Base-by-base conservation (phyloP, 1,140 invertebrate species). In the Tribolium madens region DNA sequence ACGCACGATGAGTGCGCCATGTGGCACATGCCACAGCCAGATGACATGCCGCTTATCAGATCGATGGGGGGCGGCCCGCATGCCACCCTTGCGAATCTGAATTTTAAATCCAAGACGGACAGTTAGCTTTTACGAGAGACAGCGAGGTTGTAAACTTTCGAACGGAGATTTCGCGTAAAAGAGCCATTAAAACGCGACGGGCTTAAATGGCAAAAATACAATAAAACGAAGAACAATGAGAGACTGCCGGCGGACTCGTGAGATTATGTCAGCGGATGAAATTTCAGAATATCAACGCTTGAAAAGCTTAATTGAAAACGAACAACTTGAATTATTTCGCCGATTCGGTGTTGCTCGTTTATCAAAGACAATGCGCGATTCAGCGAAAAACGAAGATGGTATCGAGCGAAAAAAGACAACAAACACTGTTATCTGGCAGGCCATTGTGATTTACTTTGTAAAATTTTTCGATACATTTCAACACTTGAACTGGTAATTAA, bases 121-220 rank as follows among this genome's bases (percentile, higher is more conserved):
- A 52, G 46, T 60, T 60, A 21, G 7, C 53, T 60, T 17, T 60
- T 60, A 60, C 21, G 21, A 60, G 53, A 60, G 10, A n/a, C 53
- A 60, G 26, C 50, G 21, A 26, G 18, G 53, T 21, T 18, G 26
- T 64, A 64, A 64, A 64, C n/a, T 33, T 64, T 57, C 17, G 52
- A 57, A 57, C 52, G 52, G 50, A 15, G 52, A 57, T 57, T 57
- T 57, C 52, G 17, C 52, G 52, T 57, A 57, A 57, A 57, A 57
- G 52, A 64, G 57, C 57, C 57, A 33, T 64, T 33, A 64, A 64
- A 31, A 42, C 36, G 15, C 53, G 53, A 60, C 57, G 14, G 10
- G 17, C 4, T n/a, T 60, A 64, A 64, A 64, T 33, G 26, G 10
- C 12, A 64, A 64, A 33, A 33, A 31, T 31, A 33, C 21, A 14